These are phyloP conservation scores for Hypolimnas misippus DNA, from an alignment of 2,888 invertebrate genomes.

Conservation along the genomic window DNA sequence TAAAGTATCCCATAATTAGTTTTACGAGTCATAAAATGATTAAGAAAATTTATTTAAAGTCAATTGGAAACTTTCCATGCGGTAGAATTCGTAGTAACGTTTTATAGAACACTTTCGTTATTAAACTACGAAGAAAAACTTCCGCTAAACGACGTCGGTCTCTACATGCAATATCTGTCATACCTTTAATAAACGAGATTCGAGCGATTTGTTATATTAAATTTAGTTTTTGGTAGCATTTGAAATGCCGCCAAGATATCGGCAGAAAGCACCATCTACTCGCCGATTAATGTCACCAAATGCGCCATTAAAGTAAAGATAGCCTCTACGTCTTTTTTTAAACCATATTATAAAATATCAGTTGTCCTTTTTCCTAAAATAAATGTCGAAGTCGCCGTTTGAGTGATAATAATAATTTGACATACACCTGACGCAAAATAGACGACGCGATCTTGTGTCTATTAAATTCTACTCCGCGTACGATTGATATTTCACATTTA, in stretches of 20 bases:
- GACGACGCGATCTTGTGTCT: not conserved
- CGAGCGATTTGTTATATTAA: conserved; percentile 31
- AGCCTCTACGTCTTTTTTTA: conserved; percentile 60
- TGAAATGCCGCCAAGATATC: conserved; percentile 74
- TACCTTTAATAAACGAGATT: conserved; percentile 46
- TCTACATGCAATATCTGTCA: conserved; percentile 38
- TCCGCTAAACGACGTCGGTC: conserved; percentile 26
- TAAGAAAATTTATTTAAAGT: conserved; percentile 3
- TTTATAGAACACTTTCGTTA: conserved; percentile 20
- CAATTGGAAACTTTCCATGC: not conserved
- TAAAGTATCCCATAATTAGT: conserved; percentile 22
- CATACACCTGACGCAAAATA: conserved; percentile 1
- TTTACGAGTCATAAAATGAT: conserved; percentile 1
- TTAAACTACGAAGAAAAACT: conserved; percentile 22
- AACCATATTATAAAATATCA: conserved; percentile 54
- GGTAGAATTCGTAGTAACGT: conserved; percentile 3
- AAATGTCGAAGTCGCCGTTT: conserved; percentile 48
- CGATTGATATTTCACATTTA: conserved; percentile 19
- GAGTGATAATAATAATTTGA: conserved; percentile 17
- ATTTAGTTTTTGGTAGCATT: conserved; percentile 63
- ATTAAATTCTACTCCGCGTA: conserved; percentile 11
- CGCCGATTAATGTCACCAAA: conserved; percentile 68
- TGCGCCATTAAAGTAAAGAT: conserved; percentile 66
- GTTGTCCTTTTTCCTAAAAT: conserved; percentile 54
- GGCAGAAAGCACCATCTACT: conserved; percentile 61